These are phyloP conservation scores for Lipophrys pholis DNA, from an alignment of 2,113 vertebrate species.

Conservation along the genomic window DNA sequence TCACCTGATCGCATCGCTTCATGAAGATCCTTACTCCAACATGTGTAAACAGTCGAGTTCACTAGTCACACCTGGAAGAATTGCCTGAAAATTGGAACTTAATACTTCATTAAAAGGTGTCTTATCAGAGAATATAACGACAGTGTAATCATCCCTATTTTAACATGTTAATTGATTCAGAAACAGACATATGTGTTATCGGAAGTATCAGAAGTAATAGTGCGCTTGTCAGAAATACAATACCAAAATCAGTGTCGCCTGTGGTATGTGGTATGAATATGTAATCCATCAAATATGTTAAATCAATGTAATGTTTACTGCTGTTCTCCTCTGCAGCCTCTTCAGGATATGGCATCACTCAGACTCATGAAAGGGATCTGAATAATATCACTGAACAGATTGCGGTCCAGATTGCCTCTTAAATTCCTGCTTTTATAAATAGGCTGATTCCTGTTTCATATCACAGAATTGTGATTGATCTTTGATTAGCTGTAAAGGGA, in stretches of 20 bases:
- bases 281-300: slow-evolving; percentile 25
- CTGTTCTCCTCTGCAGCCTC: slow-evolving; percentile 25
- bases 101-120: too few species aligned
- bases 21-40: too few species aligned
- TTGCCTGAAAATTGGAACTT: too few species aligned
- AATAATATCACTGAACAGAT: slow-evolving; percentile 77
- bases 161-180: too few species aligned
- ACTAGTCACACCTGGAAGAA: too few species aligned
- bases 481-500: slow-evolving; percentile 32
- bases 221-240: too few species aligned
- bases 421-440: slow-evolving; percentile 75
- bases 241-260: background rate
- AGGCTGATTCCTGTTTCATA: slow-evolving; percentile 57
- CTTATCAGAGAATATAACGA: too few species aligned
- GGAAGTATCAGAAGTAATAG: too few species aligned
- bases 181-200: too few species aligned
- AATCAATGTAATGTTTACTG: slow-evolving; percentile 30
- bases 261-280: slow-evolving; percentile 1
- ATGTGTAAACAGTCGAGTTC: too few species aligned
- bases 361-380: slow-evolving; percentile 53
- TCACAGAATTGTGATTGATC: slow-evolving; percentile 54
- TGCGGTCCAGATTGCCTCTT: slow-evolving; percentile 78
- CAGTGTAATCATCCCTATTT: too few species aligned
- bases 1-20: too few species aligned
- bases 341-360: slow-evolving; percentile 29